Evolutionary conservation across 2,113 vertebrate species (phyloP).

Genomic region (Hyla sarda): DNA sequence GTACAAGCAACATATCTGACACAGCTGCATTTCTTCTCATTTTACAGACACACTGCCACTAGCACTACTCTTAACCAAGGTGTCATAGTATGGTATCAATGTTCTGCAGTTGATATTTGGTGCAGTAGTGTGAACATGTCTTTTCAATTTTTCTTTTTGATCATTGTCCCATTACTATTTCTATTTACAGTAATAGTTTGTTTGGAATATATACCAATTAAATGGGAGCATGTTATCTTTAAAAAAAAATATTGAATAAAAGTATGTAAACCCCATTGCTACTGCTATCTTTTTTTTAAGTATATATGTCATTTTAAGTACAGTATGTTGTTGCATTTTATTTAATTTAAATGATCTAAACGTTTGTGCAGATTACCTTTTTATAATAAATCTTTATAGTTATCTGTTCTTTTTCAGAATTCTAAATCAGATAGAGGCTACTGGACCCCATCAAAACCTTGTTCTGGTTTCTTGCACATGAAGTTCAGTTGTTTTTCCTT

Average conservation of each 20-base stretch:
- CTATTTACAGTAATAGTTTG: not conserved
- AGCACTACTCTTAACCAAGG: not conserved
- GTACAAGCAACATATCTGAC: conserved; percentile 40
- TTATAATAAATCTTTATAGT: no score
- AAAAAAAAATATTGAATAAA: not conserved
- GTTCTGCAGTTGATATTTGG: no score
- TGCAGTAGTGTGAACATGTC: not conserved
- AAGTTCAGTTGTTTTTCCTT: no score
- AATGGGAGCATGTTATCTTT: not conserved
- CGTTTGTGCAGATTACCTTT: no score
- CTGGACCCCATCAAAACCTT: no score
- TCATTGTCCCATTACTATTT: not conserved
- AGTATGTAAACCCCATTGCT: not conserved
- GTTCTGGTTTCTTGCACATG: no score
- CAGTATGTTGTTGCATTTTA: no score
- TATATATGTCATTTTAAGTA: no score
- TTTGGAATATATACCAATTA: not conserved
- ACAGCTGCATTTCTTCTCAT: conserved; percentile 70
- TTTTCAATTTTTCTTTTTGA: not conserved
- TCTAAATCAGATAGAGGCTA: no score
- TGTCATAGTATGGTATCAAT: conserved; percentile 12
- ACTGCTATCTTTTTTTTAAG: no score
- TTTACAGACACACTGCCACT: conserved; percentile 62
- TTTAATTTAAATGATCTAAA: not conserved
- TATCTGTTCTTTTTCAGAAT: no score